Base-by-base conservation (phyloP, 2,888 invertebrate species). In the Lepidocyrtoides sp. region DNA sequence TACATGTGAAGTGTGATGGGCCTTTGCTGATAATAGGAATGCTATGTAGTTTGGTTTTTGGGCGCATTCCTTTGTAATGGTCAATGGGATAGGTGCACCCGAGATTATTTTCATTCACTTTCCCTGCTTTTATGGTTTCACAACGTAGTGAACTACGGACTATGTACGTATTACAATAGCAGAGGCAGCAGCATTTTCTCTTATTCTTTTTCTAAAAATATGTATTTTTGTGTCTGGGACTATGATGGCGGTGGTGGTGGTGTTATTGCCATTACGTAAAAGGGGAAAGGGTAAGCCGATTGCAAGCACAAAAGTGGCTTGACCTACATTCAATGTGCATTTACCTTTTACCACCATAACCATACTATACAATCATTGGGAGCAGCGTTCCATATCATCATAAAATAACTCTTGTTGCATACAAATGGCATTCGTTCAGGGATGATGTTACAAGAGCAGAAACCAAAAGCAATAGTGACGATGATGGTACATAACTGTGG, bases 391-490 rank as follows among this genome's bases (percentile, higher is more conserved):
- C 82, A 75, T 83, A 89, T 82, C 89, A 89, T 89, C 89, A 63
- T 89, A 89, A 89, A 89, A 83, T 75, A 89, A 82, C 88, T 83
- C 82, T 89, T 83, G 89, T 89, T 89, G 89, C 89, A 89, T 89
- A 89, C 83, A 89, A 89, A 89, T 89, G 75, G 60, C 75, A 72
- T 12, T 75, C 69, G 69, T 48, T 75, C 48, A 36, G 7, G 36
- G 36, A 72, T n/a, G 69, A 36, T 88, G 48, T 48, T 57, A 75
- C 57, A 84, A 60, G 54, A 60, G 79, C 48, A 87, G 26, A 29
- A 14, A 12, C 17, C 36, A 75, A 66, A 20, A 5, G 2, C n/a
- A 69, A 14, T 14, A 63, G 36, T 36, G 17, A 32, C 29, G n/a
- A n/a, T n/a, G n/a, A n/a, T 2, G 63, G 26, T 36, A 36, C 36